Base-by-base conservation (phyloP, 2,113 vertebrate genomes). In the Spilogale gracilis region DNA sequence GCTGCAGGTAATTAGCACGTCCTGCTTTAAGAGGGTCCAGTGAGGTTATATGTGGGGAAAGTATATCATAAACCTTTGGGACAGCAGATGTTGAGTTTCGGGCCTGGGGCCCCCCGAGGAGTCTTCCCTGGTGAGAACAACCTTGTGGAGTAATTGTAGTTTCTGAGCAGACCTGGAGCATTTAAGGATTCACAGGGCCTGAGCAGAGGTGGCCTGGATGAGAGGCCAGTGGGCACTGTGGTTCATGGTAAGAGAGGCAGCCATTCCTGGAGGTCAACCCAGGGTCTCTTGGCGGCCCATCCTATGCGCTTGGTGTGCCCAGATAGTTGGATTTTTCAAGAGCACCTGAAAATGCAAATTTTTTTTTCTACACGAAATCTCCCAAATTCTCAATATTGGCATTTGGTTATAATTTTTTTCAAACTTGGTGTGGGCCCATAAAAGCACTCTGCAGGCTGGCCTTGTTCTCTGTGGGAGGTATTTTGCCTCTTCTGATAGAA, bases 401-500 rank as follows among this genome's bases (percentile, higher is more conserved):
- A 50, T 10, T 92, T 78, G 25, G 48, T 83, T 20, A 25, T 13
- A 23, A 9, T 69, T 43, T 80, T 78, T 94, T 90, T 38, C 92
- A 23, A 52, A 43, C 43, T 85, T 13, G 50, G 21, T 1, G 0
- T 52, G 20, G 5, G 11, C 30, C 13, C 5, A 2, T 67, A 58
- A n/a, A 60, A 91, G 58, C 56, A 1, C 1, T 48, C 76, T 43
- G 12, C 3, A 6, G 27, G 30, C 69, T 5, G 21, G 9, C 43
- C 80, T 81, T 3, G 16, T 67, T 32, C 67, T 32, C 10, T 3
- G 0, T 0, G 30, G 45, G 50, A 0, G 0, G 30, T 60, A 3
- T 13, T 43, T 13, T 78, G 45, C 21, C 56, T 30, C 30, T 38
- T 84, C 23, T 8, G 20, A 20, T 38, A 81, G 23, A 32, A 3